phyloP scores from a whole-genome alignment of 2,797 vertebrate genomes.

The Botia kubotai region DNA sequence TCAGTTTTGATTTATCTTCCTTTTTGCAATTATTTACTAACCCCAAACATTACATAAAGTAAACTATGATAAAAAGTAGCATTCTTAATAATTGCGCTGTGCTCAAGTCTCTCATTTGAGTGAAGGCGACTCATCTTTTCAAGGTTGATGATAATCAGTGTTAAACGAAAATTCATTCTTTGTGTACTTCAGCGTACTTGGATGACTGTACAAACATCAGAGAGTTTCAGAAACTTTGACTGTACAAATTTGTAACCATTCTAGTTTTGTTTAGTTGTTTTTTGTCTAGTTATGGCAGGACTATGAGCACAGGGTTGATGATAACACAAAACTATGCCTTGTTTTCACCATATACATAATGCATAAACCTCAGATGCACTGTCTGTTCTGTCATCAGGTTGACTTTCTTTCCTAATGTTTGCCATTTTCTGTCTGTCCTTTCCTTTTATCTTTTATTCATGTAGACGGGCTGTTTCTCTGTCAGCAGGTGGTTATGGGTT shows the following conservation, averaged over 20 bases:
- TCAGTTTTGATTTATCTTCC: too few species aligned
- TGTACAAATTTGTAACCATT: background rate
- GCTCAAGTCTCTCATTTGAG: background rate
- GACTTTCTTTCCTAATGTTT: conserved; percentile 19
- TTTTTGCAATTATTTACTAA: background rate
- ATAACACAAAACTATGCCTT: background rate
- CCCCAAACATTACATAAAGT: background rate
- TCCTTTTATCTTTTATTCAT: conserved; percentile 39
- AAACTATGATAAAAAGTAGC: background rate
- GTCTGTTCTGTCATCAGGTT: conserved; percentile 13
- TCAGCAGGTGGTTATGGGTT: conserved; percentile 45
- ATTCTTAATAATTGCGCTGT: background rate
- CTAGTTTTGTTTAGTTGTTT: background rate
- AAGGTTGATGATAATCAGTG: background rate
- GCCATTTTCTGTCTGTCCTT: background rate
- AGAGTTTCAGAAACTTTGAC: background rate
- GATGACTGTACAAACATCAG: background rate
- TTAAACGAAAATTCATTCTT: background rate
- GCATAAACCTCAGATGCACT: background rate
- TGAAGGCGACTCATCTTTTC: background rate
- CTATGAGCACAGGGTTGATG: background rate
- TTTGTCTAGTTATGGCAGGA: background rate
- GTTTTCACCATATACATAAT: background rate
- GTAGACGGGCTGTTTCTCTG: conserved; percentile 4
- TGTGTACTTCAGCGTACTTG: background rate